Conservation (phyloP, 2,797 vertebrate genomes). For the Kryptolebias ocellatus region DNA sequence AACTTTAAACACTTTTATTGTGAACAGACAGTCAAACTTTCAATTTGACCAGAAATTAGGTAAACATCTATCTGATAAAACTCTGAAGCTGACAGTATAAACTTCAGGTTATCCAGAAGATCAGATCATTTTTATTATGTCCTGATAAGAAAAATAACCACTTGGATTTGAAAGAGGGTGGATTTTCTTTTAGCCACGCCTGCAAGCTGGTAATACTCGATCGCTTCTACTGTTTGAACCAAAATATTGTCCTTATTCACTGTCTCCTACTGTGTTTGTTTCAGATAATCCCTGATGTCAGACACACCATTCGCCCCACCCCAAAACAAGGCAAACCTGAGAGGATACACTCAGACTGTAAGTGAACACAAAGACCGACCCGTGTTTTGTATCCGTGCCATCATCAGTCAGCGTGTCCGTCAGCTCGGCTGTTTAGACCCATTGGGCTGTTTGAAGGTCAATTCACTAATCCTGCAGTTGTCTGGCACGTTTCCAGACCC, state of each 20-base stretch:
- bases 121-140: no score
- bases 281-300: slow-evolving; percentile 88
- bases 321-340: slow-evolving; percentile 90
- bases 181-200: no score
- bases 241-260: background rate
- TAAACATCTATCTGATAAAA: no score
- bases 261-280: slow-evolving; percentile 11
- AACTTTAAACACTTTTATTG: no score
- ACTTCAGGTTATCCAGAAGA: no score
- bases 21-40: no score
- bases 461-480: slow-evolving; percentile 51
- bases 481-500: slow-evolving; percentile 52
- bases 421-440: slow-evolving; percentile 22
- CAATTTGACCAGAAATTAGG: no score
- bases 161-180: no score
- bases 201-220: background rate
- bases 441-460: slow-evolving; percentile 40
- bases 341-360: slow-evolving; percentile 94
- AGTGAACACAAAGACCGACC: slow-evolving; percentile 70
- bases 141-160: no score
- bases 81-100: no score
- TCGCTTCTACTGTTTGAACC: background rate
- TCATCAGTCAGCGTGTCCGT: slow-evolving; percentile 14
- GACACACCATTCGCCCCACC: slow-evolving; percentile 96
- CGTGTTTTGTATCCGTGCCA: slow-evolving; percentile 10